phyloP scores from a whole-genome alignment of 2,888 invertebrate species.

The Tetheella fluctuosa region DNA sequence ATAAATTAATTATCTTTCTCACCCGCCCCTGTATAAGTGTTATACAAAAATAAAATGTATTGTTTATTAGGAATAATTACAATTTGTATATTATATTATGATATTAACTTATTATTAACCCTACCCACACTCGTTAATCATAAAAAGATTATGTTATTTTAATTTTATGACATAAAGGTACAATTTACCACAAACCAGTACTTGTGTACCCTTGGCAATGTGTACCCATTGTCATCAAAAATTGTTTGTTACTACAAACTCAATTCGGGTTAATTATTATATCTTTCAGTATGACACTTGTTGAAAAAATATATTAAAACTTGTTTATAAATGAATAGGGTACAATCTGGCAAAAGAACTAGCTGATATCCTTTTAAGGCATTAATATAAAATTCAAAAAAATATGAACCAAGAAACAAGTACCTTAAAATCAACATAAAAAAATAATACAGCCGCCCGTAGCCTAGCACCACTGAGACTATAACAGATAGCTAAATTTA shows the following conservation, averaged over 20 bases:
- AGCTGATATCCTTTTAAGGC: no score
- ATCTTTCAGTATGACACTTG: not conserved
- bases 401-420: no score
- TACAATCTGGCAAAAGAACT: slow-evolving; percentile 7
- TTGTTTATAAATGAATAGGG: no score
- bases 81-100: slow-evolving; percentile 1
- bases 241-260: not conserved
- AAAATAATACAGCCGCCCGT: no score
- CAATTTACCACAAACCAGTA: not conserved
- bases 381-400: no score
- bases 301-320: not conserved
- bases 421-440: no score
- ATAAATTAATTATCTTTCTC: not conserved
- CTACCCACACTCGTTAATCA: not conserved
- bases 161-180: not conserved
- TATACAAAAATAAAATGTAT: slow-evolving; percentile 1
- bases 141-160: not conserved
- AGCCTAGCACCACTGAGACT: no score
- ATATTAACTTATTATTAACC: not conserved
- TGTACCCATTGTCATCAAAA: not conserved
- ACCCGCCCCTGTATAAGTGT: not conserved
- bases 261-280: not conserved
- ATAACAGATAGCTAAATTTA: no score
- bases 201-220: not conserved
- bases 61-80: not conserved